Evolutionary conservation across 2,113 vertebrate species (phyloP).

Genomic region (Hydropotes inermis): DNA sequence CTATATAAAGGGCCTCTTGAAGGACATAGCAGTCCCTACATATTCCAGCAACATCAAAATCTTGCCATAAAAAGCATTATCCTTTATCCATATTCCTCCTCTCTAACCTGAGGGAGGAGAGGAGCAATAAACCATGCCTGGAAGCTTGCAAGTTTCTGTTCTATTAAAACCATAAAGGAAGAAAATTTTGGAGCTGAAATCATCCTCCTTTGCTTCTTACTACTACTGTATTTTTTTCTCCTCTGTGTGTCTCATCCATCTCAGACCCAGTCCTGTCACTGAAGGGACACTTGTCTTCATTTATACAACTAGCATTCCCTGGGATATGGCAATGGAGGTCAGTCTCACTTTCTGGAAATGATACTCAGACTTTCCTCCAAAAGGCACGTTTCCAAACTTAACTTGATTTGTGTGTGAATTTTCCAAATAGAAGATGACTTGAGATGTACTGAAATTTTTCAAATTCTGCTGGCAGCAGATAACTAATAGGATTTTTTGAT

Average conservation of each 20-base stretch:
- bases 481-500: not conserved
- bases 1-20: not conserved
- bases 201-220: not conserved
- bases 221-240: not conserved
- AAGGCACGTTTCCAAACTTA: not conserved
- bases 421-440: not conserved
- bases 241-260: not conserved
- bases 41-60: conserved; percentile 24
- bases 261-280: not conserved
- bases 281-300: not conserved
- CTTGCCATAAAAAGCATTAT: not conserved
- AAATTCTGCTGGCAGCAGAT: not conserved
- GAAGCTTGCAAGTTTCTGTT: not conserved
- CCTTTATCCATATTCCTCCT: not conserved
- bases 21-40: conserved; percentile 7
- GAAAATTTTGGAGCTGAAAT: not conserved
- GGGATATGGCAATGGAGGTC: no score
- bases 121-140: not conserved
- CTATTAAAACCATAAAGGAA: not conserved
- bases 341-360: not conserved
- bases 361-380: not conserved
- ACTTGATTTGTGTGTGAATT: not conserved
- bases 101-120: not conserved
- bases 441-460: not conserved
- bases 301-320: not conserved